These are phyloP conservation scores for Belonocnema kinseyi DNA, from an alignment of 1,140 invertebrate species.

Conservation along the genomic window DNA sequence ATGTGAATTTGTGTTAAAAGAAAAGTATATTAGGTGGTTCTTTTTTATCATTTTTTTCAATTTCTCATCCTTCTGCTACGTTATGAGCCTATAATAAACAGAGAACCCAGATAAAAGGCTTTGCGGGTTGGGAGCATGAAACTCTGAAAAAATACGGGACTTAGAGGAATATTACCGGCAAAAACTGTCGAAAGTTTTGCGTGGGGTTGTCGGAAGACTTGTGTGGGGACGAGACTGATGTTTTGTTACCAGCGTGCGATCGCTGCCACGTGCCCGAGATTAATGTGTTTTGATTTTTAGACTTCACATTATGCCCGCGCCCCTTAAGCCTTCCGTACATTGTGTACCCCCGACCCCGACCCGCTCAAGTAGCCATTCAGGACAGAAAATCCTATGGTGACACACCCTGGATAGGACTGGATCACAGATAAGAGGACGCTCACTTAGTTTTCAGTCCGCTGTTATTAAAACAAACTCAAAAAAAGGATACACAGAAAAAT, in stretches of 20 bases:
- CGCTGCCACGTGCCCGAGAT: slow-evolving; percentile 73
- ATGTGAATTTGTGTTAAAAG: no score
- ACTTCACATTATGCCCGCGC: slow-evolving; percentile 68
- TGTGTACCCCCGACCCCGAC: slow-evolving; percentile 38
- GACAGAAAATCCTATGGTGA: not conserved
- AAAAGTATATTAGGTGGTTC: no score
- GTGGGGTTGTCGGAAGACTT: not conserved
- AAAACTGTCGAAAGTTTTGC: not conserved
- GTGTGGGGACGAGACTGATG: slow-evolving; percentile 27
- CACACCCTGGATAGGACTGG: not conserved
- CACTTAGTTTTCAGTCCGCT: slow-evolving; percentile 15
- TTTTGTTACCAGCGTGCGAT: slow-evolving; percentile 48
- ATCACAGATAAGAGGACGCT: slow-evolving; percentile 11
- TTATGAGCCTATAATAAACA: slow-evolving; percentile 10
- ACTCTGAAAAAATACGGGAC: slow-evolving; percentile 11
- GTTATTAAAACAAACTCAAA: slow-evolving; percentile 17
- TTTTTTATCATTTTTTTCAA: not conserved
- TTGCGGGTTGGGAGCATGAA: not conserved
- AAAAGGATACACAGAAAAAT: not conserved
- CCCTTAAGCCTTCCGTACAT: slow-evolving; percentile 63
- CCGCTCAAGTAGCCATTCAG: slow-evolving; percentile 28
- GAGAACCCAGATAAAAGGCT: slow-evolving; percentile 3
- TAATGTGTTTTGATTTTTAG: slow-evolving; percentile 77
- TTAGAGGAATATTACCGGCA: not conserved
- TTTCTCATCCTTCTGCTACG: not conserved